Conservation (phyloP, 2,113 vertebrate genomes). For the Perca schrenkii region DNA sequence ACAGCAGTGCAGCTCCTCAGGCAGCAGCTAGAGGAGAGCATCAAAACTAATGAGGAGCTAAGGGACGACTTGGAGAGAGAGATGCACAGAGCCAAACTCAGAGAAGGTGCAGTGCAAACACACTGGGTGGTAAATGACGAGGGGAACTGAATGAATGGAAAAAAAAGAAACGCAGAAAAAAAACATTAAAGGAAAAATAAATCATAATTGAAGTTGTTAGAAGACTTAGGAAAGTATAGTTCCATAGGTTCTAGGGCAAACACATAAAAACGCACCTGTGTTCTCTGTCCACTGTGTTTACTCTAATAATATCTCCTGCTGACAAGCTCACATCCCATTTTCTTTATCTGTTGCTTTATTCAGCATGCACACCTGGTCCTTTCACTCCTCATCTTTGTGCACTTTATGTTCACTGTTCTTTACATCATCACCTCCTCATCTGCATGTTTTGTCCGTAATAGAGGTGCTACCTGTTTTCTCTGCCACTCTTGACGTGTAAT, state of each 20-base stretch:
- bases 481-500: conserved; percentile 52
- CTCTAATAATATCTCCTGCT: conserved; percentile 32
- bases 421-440: conserved; percentile 58
- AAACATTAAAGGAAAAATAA: neutral
- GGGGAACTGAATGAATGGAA: conserved; percentile 17
- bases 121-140: conserved; percentile 44
- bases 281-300: conserved; percentile 40
- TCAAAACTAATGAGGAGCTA: conserved; percentile 88
- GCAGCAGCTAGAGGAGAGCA: conserved; percentile 89
- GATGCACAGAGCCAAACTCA: conserved; percentile 84
- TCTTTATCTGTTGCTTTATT: conserved; percentile 25
- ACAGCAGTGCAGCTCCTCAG: conserved; percentile 86
- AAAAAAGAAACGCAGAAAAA: neutral
- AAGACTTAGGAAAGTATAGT: neutral
- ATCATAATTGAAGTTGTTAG: conserved; percentile 15
- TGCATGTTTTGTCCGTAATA: conserved; percentile 56
- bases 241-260: neutral
- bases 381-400: conserved; percentile 30
- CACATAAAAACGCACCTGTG: conserved; percentile 13
- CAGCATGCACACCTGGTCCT: conserved; percentile 41
- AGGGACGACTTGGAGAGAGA: conserved; percentile 89
- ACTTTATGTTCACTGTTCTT: conserved; percentile 35
- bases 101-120: conserved; percentile 86
- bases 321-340: conserved; percentile 25
- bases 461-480: conserved; percentile 16